A percentile compares a stretch with the other conserved stretches of the same genome.
phyloP scores from a whole-genome alignment of 2,113 vertebrate species.

The Columbina picui region DNA sequence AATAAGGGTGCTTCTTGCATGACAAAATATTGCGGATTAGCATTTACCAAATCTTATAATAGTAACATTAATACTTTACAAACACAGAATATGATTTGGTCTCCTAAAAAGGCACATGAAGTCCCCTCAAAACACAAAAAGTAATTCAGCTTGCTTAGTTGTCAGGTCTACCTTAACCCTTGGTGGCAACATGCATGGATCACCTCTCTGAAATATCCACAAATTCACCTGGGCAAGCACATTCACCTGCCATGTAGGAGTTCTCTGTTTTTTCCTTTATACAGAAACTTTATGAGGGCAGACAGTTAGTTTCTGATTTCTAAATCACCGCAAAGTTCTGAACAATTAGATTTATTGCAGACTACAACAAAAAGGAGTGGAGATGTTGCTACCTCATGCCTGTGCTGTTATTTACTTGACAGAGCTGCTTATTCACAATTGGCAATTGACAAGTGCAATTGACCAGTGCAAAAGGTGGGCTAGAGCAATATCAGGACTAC shows the following conservation, averaged over 20 bases:
- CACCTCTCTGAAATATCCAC: neutral
- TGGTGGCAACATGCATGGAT: neutral
- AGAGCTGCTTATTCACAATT: neutral
- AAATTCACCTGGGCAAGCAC: neutral
- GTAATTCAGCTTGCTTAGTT: neutral
- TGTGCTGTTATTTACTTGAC: neutral
- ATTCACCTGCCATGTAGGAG: neutral
- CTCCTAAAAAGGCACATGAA: neutral
- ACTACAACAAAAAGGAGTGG: neutral
- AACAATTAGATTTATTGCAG: neutral
- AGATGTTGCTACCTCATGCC: neutral
- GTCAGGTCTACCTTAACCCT: neutral
- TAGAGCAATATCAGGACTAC: neutral
- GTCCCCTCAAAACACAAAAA: neutral
- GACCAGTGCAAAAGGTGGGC: fast-evolving
- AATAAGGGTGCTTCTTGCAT: neutral
- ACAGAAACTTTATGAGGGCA: neutral
- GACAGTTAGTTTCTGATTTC: neutral
- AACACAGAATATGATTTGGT: neutral
- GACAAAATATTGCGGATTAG: neutral
- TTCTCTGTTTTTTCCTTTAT: neutral
- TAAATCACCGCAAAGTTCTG: neutral
- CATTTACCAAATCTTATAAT: neutral
- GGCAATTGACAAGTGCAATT: fast-evolving
- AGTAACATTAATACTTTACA: neutral